Evolutionary conservation across 92 coral and sea anemone genomes (phyloP), one percentile per base, ranked within the genome.

Genomic region (Virgularia gustaviana): DNA sequence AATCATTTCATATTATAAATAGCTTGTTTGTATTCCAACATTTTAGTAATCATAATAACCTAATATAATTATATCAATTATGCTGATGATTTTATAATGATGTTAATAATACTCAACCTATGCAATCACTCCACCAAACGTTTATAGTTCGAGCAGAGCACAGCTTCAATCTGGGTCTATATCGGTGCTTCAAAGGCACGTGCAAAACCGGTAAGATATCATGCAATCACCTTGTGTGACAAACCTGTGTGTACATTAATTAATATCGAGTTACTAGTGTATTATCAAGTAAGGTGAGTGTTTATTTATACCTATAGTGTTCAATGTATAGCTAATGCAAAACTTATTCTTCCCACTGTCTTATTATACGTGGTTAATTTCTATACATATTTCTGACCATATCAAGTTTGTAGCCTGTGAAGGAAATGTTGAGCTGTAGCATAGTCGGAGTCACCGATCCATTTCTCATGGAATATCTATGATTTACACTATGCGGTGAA

Each of bases 141-240:
- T 68, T 68, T 68, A 8, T 68, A 68, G 75, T 68, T 68, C 12
- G 75, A 68, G 18, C 75, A 68, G 10, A 68, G 22, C 54, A 68
- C 75, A 51, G 75, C 75, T 6, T 6, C 47, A n/a, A 51, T 51
- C 15, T 33, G 75, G 75, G 51, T 34, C 44, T 61, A 68, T 12
- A n/a, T n/a, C n/a, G n/a, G n/a, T n/a, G 5, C 58, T 8, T 49
- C 75, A 6, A 68, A 68, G 22, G 38, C 15, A 9, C 75, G 75
- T 38, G 43, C 20, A 11, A 49, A 35, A 49, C 47, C 15, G 75
- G 75, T 68, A 68, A 68, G 75, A 49, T 68, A 58, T 31, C 22
- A 47, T 16, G 55, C 2, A 45, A 24, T 2, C 20, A 2, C 20
- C 53, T 2, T 15, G 10, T 9, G 53, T 45, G 53, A 24, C 2